Evolutionary conservation across 2,888 invertebrate genomes (phyloP).

Genomic region (Sepioteuthis lessoniana): DNA sequence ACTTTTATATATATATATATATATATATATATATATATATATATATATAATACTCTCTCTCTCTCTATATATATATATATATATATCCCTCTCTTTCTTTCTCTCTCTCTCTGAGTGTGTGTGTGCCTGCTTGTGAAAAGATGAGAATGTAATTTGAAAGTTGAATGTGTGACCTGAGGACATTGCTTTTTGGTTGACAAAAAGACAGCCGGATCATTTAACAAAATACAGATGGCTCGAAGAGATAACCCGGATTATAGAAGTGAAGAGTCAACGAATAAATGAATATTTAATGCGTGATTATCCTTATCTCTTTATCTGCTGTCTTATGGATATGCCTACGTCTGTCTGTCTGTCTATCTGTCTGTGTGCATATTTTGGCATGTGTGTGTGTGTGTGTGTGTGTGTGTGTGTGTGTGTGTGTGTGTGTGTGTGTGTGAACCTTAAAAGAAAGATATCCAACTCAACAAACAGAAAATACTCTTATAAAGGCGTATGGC

Average conservation of each 20-base stretch:
- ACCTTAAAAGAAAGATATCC: background rate
- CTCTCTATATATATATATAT: too few relatives aligned
- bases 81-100: too few relatives aligned
- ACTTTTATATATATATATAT: background rate
- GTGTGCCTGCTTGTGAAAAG: background rate
- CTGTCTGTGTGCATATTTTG: too few relatives aligned
- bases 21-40: background rate
- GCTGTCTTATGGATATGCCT: background rate
- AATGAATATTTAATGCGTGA: background rate
- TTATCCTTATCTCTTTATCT: background rate
- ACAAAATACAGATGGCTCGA: background rate
- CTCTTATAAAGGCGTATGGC: background rate
- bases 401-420: too few relatives aligned
- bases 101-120: too few relatives aligned
- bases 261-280: slow-evolving; percentile 33
- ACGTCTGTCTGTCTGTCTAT: background rate
- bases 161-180: background rate
- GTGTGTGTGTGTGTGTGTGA: background rate
- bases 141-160: background rate
- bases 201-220: background rate
- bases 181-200: background rate
- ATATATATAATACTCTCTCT: background rate
- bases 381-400: background rate
- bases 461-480: background rate
- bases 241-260: background rate